These are phyloP conservation scores for Dendrolimus kikuchii DNA, from an alignment of 1,140 invertebrate genomes.

Conservation along the genomic window DNA sequence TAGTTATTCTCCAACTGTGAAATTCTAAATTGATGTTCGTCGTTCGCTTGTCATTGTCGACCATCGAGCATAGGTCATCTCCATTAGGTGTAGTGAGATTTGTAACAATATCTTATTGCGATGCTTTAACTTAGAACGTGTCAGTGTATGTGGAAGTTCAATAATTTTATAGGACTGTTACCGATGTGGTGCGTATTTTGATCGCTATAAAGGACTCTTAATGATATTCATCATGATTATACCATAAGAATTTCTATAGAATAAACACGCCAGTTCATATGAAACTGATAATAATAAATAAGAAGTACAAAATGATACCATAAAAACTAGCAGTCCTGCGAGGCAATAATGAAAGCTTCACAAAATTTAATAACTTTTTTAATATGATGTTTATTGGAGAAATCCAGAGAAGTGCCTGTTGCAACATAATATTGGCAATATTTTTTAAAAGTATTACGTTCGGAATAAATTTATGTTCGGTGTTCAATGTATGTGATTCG, in stretches of 20 bases:
- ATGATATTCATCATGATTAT: conserved; percentile 40
- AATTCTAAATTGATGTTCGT: conserved; percentile 67
- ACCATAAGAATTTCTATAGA: conserved; percentile 42
- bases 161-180: conserved; percentile 65
- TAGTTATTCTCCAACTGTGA: conserved; percentile 50
- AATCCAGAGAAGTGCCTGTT: conserved; percentile 71
- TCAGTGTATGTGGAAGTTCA: conserved; percentile 58
- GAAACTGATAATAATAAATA: conserved; percentile 42
- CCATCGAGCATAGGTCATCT: conserved; percentile 20
- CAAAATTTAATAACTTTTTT: conserved; percentile 60
- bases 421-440: conserved; percentile 70
- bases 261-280: conserved; percentile 40
- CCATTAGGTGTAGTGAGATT: conserved; percentile 58
- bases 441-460: conserved; percentile 66
- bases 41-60: conserved; percentile 44
- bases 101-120: conserved; percentile 69
- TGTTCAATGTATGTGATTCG: conserved; percentile 36
- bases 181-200: conserved; percentile 46
- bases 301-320: conserved; percentile 57
- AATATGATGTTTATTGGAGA: conserved; percentile 70
- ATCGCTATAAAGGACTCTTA: conserved; percentile 40
- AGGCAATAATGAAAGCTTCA: conserved; percentile 64
- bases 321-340: conserved; percentile 41
- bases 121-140: conserved; percentile 69
- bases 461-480: conserved; percentile 46